phyloP scores from a whole-genome alignment of 2,797 vertebrate species.

The Decapterus maruadsi region DNA sequence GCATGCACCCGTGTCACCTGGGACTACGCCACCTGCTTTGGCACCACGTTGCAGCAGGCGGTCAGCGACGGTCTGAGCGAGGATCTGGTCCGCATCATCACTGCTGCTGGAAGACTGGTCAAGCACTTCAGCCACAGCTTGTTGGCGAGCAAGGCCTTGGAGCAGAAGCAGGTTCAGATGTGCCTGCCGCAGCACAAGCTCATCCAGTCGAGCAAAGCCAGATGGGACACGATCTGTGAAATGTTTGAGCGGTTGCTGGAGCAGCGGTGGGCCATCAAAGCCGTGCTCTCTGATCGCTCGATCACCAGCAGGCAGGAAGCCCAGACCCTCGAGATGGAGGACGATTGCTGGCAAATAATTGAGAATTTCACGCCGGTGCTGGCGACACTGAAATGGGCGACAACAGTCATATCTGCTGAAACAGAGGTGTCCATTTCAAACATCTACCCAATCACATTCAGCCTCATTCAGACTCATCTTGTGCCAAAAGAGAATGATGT shows the following conservation, averaged over 20 bases:
- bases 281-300: conserved; percentile 73
- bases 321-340: conserved; percentile 71
- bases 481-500: conserved; percentile 69
- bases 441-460: conserved; percentile 80
- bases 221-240: conserved; percentile 75
- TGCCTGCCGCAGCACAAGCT: conserved; percentile 70
- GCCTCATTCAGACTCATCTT: conserved; percentile 78
- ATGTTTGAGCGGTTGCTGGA: conserved; percentile 75
- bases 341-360: conserved; percentile 78
- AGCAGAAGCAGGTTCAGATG: conserved; percentile 75
- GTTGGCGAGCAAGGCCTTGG: conserved; percentile 63
- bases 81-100: conserved; percentile 61
- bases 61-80: conserved; percentile 71
- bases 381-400: conserved; percentile 78
- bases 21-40: conserved; percentile 71
- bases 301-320: conserved; percentile 70
- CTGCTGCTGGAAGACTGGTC: conserved; percentile 68
- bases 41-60: conserved; percentile 59
- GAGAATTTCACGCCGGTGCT: conserved; percentile 76
- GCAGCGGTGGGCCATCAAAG: conserved; percentile 78
- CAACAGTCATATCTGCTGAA: conserved; percentile 74
- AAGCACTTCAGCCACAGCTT: conserved; percentile 64
- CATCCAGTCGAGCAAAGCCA: conserved; percentile 65
- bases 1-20: conserved; percentile 31
- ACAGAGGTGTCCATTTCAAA: conserved; percentile 78